Evolutionary conservation across 2,113 vertebrate species (phyloP).

Genomic region (Tinamus guttatus): DNA sequence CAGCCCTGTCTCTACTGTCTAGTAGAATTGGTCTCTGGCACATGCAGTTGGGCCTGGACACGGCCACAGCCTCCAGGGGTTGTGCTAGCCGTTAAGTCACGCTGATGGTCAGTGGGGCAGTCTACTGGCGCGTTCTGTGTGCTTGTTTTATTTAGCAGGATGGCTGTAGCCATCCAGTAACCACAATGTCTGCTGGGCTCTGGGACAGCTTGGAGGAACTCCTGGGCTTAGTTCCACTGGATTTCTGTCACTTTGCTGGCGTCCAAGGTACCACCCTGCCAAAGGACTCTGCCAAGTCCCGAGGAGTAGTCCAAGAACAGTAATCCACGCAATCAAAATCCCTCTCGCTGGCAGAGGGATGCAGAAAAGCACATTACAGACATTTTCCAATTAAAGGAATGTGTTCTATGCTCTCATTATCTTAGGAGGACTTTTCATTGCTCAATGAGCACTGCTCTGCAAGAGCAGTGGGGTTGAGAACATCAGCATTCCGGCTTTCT

Average conservation of each 20-base stretch:
- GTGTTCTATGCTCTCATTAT: neutral
- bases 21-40: neutral
- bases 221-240: neutral
- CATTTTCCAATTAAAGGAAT: neutral
- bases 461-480: neutral
- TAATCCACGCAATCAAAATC: rapidly evolving
- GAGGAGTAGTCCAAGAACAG: neutral
- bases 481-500: neutral
- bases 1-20: rapidly evolving
- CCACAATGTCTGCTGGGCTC: rapidly evolving
- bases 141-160: neutral
- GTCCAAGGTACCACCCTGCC: rapidly evolving
- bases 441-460: neutral
- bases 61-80: neutral
- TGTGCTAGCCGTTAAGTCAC: neutral
- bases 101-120: rapidly evolving
- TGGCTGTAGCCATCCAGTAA: neutral
- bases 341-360: neutral
- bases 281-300: neutral
- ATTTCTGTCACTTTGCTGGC: neutral
- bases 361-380: rapidly evolving
- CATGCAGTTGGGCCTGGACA: no score
- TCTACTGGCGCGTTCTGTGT: neutral
- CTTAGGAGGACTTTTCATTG: neutral
- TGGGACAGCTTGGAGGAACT: neutral